Conservation (phyloP, 2,113 vertebrate species). For the Otus sunia region DNA sequence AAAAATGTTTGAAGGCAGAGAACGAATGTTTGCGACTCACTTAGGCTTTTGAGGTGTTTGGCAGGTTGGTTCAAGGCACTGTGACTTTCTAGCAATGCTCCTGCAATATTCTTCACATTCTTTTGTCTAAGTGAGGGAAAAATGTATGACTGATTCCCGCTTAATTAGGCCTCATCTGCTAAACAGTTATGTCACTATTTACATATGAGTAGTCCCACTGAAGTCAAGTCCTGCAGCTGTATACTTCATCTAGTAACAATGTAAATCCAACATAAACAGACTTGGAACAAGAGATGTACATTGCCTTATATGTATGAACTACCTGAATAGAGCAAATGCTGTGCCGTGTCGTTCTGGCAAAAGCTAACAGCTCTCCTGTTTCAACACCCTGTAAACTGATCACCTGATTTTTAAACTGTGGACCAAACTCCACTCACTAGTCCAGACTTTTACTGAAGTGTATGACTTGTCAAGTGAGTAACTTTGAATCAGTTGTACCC, state of each 20-base stretch:
- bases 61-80: background rate
- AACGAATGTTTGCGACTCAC: background rate
- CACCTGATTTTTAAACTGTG: background rate
- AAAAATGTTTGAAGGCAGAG: background rate
- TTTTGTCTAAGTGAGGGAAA: background rate
- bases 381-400: background rate
- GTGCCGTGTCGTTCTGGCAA: background rate
- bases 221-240: constrained; percentile 38
- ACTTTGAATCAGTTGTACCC: background rate
- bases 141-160: background rate
- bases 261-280: constrained; percentile 65
- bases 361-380: background rate
- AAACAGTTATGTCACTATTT: constrained; percentile 68
- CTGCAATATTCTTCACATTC: background rate
- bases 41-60: background rate
- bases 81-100: background rate
- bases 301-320: constrained; percentile 63
- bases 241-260: constrained; percentile 61
- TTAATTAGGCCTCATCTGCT: constrained; percentile 56
- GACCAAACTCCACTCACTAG: background rate
- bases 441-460: background rate
- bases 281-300: constrained; percentile 56
- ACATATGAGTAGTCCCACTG: constrained; percentile 25
- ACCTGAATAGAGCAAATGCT: constrained; percentile 27
- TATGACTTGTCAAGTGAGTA: background rate